A percentile compares a stretch with the other conserved stretches of the same genome.
Conservation (phyloP, 2,113 vertebrate genomes). For the Rhineura floridana region DNA sequence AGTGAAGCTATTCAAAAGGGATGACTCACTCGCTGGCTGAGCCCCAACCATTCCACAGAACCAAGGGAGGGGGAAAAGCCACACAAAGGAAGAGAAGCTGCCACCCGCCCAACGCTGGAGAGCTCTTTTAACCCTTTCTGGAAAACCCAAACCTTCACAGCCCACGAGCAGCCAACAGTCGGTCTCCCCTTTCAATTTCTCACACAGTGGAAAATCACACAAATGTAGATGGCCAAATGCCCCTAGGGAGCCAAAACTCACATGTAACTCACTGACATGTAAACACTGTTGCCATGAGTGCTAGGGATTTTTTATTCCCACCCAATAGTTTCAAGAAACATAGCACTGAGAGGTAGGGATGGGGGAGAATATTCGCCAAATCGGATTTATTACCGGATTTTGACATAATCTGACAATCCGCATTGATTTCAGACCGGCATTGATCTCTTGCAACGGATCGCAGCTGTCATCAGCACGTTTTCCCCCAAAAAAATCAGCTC, state of each 20-base stretch:
- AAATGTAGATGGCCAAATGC: not conserved
- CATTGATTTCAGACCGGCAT: too few relatives aligned
- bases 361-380: too few relatives aligned
- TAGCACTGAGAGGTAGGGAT: too few relatives aligned
- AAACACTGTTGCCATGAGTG: not conserved
- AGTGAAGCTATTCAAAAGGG: constrained; percentile 56
- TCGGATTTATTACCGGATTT: too few relatives aligned
- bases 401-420: too few relatives aligned
- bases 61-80: not conserved
- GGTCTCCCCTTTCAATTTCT: not conserved
- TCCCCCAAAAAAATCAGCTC: too few relatives aligned
- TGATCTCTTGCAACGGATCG: too few relatives aligned
- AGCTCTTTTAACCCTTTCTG: constrained; percentile 4
- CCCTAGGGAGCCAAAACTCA: not conserved
- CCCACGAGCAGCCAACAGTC: not conserved
- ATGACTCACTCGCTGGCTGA: constrained; percentile 55
- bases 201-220: not conserved
- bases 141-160: not conserved
- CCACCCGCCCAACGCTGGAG: not conserved
- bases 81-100: not conserved
- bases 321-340: not conserved
- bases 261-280: not conserved
- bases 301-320: not conserved
- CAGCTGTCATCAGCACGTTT: too few relatives aligned
- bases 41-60: constrained; percentile 21